Base-by-base conservation (phyloP, 2,888 invertebrate genomes). In the Chromoteleia sp. region DNA sequence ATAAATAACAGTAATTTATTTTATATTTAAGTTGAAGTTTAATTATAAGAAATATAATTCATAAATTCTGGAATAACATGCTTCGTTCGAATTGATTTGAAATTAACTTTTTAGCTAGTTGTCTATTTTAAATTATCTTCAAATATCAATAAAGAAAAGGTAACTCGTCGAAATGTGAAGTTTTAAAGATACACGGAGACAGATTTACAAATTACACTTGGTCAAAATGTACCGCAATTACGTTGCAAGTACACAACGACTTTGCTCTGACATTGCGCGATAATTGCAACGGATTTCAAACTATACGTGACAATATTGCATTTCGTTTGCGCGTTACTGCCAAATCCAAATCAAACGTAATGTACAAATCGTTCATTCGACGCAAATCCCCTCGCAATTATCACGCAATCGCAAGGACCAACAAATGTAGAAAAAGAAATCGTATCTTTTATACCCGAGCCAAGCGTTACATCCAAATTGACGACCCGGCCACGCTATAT, bases 121-220 rank as follows among this genome's bases (percentile, higher is more conserved):
- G n/a, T n/a, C n/a, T n/a, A n/a, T n/a, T n/a, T n/a, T n/a, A n/a
- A n/a, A n/a, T n/a, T n/a, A n/a, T n/a, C n/a, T n/a, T n/a, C n/a
- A n/a, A n/a, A n/a, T n/a, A n/a, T n/a, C n/a, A n/a, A n/a, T 45
- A 45, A 45, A 50, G 6, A 33, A 33, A 54, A 39, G 58, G 70
- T 70, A 58, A 70, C 58, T n/a, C 58, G 58, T 39, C 36, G 17
- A 48, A 25, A 58, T 25, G 70, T 48, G 58, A 58, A 45, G 21
- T 36, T 58, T 21, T 10, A 70, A 29, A 33, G 45, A 48, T 45
- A 58, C 39, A 15, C 36, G 50, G 48, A 61, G 54, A 73, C 33
- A 54, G 54, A 73, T 21, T 36, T 61, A 58, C 52, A 63, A 56
- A 56, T 70, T 33, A 33, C 48, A 25, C 59, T 59, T 50, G 39